Conservation (phyloP, 2,797 vertebrate genomes). For the Apogon talboti region DNA sequence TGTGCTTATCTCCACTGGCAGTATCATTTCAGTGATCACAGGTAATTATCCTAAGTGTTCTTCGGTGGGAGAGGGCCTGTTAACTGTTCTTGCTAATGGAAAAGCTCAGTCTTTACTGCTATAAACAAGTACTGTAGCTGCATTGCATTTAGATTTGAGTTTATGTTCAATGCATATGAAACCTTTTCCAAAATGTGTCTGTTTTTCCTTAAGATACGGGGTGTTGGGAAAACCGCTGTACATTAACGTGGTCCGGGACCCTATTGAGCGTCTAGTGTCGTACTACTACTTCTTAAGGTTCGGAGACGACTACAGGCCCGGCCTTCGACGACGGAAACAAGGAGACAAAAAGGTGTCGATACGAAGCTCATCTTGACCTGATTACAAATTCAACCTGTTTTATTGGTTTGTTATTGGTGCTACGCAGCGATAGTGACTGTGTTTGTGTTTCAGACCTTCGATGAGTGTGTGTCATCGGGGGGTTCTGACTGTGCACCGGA, state of each 20-base stretch:
- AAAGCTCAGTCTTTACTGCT: conserved; percentile 19
- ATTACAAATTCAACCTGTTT: too few relatives aligned
- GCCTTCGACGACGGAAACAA: conserved; percentile 92
- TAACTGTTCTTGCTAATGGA: conserved; percentile 30
- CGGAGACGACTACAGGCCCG: conserved; percentile 96
- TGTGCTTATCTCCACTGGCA: conserved; percentile 65
- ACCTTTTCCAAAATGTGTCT: background rate
- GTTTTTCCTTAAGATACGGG: conserved; percentile 84
- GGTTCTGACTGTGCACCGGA: conserved; percentile 96
- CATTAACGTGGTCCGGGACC: conserved; percentile 96
- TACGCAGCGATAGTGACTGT: background rate
- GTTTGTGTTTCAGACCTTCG: conserved; percentile 89
- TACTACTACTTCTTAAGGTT: conserved; percentile 98
- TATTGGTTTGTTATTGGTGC: too few relatives aligned
- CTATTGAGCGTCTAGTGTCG: conserved; percentile 95
- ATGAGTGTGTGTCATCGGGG: conserved; percentile 94
- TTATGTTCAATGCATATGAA: background rate
- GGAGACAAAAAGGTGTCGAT: conserved; percentile 95
- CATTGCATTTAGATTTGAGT: background rate
- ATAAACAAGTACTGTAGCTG: conserved; percentile 4
- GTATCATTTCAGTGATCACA: conserved; percentile 63
- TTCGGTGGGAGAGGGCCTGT: conserved; percentile 30
- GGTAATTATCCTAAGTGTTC: conserved; percentile 70
- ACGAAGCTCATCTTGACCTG: background rate
- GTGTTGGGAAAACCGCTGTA: conserved; percentile 93